Base-by-base conservation (phyloP, 1,140 invertebrate genomes). In the Augochlora pura region DNA sequence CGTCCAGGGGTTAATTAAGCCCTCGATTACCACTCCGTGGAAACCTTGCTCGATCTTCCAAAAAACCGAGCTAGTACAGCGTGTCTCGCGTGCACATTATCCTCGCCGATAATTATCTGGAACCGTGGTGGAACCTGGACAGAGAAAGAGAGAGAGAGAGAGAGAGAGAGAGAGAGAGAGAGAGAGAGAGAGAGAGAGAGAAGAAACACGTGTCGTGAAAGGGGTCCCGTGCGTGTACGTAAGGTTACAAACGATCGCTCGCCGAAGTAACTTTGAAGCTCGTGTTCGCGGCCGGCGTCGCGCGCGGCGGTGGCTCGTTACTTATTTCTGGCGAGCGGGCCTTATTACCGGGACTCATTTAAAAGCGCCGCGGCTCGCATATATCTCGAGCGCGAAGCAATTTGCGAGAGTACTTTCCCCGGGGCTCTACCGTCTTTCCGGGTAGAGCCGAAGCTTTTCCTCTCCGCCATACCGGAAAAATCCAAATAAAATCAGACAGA, bases 181-280 rank as follows among this genome's bases (percentile, higher is more conserved):
- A 49, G 80, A 59, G 39, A 63, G 27, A 46, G 39, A 63, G 27
- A 46, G 54, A n/a, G 18, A 71, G 49, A 7, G 52, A 49, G 80
- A 59, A 85, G 71, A 42, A 46, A 46, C 42, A 69, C 59, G 68
- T 64, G 64, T 81, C 82, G 68, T 68, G 81, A 84, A 84, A 81
- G 72, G 62, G 38, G 77, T 63, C 39, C 27, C 68, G 57, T 77
- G 77, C 68, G 71, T 83, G 77, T 83, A 72, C 71, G 27, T 16
- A 52, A 27, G 71, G 77, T 84, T 84, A 83, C 77, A 67, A 83
- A 84, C 65, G 83, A 23, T 75, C 81, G 71, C 76, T 84, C 75
- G 60, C 39, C 62, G 60, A 62, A 71, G 77, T 83, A 84, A 84
- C 68, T 80, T 84, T 84, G 75, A 80, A 84, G 59, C 27, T 21